Evolutionary conservation across 2,888 invertebrate genomes (phyloP).

Genomic region (Trachelus iudaicus): DNA sequence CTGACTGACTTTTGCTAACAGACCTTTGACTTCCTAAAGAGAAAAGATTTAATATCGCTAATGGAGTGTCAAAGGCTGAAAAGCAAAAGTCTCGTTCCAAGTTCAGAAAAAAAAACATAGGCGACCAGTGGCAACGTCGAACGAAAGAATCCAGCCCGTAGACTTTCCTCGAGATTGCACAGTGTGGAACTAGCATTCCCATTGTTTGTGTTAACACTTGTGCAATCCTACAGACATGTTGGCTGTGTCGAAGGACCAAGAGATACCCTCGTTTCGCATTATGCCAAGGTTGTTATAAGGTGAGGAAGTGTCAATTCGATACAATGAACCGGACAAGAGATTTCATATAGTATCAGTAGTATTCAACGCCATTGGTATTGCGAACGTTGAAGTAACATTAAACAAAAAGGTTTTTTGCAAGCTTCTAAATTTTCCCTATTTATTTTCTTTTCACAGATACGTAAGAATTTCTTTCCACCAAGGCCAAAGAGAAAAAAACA

Average conservation of each 20-base stretch:
- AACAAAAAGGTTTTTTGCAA: neutral
- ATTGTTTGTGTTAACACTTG: conserved; percentile 1
- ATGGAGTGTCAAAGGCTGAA: neutral
- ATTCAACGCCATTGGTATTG: neutral
- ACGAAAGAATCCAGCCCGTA: neutral
- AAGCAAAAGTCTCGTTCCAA: neutral
- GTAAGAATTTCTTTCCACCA: conserved; percentile 77
- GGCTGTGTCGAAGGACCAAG: conserved; percentile 52
- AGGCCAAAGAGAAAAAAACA: conserved; percentile 66
- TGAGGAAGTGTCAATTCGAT: conserved; percentile 1
- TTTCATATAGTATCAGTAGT: neutral
- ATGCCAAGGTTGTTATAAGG: conserved; percentile 29
- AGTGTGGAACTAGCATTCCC: conserved; percentile 4
- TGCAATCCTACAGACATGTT: conserved; percentile 45
- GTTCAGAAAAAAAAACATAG: neutral
- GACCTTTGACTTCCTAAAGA: neutral
- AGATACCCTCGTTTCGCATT: conserved; percentile 52
- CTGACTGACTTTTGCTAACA: neutral
- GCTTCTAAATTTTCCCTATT: neutral
- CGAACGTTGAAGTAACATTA: neutral
- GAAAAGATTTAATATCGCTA: neutral
- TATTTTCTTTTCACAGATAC: conserved; percentile 67
- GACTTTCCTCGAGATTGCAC: neutral
- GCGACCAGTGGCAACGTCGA: neutral
- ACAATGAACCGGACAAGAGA: neutral